These are phyloP conservation scores for Orthosia gothica DNA, from an alignment of 2,888 invertebrate species.

Conservation along the genomic window DNA sequence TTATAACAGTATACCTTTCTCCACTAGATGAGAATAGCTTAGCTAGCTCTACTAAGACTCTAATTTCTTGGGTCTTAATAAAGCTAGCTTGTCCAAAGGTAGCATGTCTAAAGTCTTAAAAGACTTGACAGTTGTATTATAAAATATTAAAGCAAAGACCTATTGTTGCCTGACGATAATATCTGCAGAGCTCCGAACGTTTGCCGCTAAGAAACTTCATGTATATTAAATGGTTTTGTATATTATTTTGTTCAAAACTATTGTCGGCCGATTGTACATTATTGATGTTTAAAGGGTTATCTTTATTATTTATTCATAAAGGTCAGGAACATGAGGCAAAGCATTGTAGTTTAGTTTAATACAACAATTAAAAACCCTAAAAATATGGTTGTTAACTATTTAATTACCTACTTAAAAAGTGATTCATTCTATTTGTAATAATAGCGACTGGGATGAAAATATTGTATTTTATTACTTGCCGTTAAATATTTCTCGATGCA, in stretches of 20 bases:
- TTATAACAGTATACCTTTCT: background rate
- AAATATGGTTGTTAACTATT: slow-evolving; percentile 7
- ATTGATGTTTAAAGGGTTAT: slow-evolving; percentile 42
- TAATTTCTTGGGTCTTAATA: background rate
- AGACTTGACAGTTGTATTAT: background rate
- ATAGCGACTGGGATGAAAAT: no score
- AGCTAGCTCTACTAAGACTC: background rate
- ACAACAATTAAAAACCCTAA: slow-evolving; percentile 4
- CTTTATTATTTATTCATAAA: slow-evolving; percentile 41
- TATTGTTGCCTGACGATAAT: background rate
- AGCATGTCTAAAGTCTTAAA: background rate
- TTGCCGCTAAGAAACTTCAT: slow-evolving; percentile 7
- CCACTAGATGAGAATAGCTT: background rate
- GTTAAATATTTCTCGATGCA: background rate
- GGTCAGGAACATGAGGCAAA: slow-evolving; percentile 15
- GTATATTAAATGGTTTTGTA: slow-evolving; percentile 39
- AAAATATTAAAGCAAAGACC: slow-evolving; percentile 1
- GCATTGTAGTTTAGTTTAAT: slow-evolving; percentile 8
- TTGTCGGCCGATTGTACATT: slow-evolving; percentile 23
- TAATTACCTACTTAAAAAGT: background rate
- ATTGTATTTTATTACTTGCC: background rate
- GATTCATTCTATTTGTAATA: background rate
- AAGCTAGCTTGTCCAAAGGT: background rate
- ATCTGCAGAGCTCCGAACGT: slow-evolving; percentile 5
- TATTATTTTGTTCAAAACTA: slow-evolving; percentile 30